A percentile compares a stretch with the other conserved stretches of the same genome.
Conservation (phyloP, 2,888 invertebrate genomes). For the Hirtodrosophila duncani region DNA sequence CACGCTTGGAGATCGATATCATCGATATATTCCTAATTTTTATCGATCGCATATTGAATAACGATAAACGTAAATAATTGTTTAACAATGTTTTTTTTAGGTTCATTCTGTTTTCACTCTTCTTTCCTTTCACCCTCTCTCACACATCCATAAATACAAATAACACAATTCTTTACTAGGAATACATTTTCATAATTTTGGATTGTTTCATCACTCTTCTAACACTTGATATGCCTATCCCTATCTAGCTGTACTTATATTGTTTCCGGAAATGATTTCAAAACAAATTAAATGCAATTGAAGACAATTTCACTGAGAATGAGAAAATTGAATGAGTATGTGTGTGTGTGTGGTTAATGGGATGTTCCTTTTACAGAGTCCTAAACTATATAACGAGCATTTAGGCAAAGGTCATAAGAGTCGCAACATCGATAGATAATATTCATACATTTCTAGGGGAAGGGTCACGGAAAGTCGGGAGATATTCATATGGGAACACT, state of each 20-base stretch:
- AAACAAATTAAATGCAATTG: conserved; percentile 38
- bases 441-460: no score
- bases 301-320: conserved; percentile 40
- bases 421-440: no score
- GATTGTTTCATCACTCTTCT: background rate
- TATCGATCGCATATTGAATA: conserved; percentile 51
- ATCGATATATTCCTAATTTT: conserved; percentile 55
- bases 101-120: conserved; percentile 38
- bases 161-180: conserved; percentile 2
- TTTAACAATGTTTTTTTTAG: conserved; percentile 56
- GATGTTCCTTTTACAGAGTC: no score
- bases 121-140: conserved; percentile 1
- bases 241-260: conserved; percentile 55
- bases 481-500: no score
- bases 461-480: no score
- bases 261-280: conserved; percentile 46
- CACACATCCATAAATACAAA: conserved; percentile 4
- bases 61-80: conserved; percentile 46
- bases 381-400: no score
- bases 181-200: conserved; percentile 3
- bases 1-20: conserved; percentile 12
- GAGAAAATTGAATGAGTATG: conserved; percentile 1
- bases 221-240: conserved; percentile 22
- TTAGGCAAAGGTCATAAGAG: no score
- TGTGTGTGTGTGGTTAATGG: no score